These are phyloP conservation scores for Alouatta palliata DNA, from an alignment of 2,113 vertebrate genomes.

Conservation along the genomic window DNA sequence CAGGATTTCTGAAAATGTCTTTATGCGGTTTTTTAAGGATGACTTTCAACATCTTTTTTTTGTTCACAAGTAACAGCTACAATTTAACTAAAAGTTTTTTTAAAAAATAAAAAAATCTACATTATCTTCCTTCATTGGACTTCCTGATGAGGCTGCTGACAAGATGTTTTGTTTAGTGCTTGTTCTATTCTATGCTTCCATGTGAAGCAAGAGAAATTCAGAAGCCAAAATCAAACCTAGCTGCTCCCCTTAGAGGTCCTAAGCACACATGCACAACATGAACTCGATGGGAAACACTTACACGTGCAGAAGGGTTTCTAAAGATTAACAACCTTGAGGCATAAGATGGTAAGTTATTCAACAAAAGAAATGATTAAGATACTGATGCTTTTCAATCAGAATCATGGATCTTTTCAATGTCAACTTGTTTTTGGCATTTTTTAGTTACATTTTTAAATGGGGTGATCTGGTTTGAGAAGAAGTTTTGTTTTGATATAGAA, in stretches of 20 bases:
- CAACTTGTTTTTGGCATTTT: neutral
- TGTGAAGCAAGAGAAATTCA: neutral
- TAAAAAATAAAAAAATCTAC: no score
- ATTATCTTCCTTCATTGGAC: neutral
- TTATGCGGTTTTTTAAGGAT: neutral
- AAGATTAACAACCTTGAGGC: neutral
- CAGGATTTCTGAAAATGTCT: neutral
- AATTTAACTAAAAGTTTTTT: neutral
- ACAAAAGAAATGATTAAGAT: neutral
- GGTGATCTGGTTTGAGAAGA: neutral
- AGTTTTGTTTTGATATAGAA: neutral
- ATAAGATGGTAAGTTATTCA: neutral
- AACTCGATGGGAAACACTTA: neutral
- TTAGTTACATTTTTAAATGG: neutral
- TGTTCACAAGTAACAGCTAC: neutral
- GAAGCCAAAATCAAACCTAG: neutral
- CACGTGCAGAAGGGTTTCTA: no score
- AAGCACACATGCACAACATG: rapidly evolving
- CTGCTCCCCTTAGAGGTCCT: no score
- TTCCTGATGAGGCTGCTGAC: neutral
- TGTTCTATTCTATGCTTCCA: neutral
- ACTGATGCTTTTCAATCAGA: neutral
- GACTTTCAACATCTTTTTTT: neutral
- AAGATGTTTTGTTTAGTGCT: neutral
- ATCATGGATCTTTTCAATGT: neutral